Evolutionary conservation across 1,140 invertebrate genomes (phyloP), one percentile per base, ranked within the genome.

Genomic region (Coenobita brevimanus): DNA sequence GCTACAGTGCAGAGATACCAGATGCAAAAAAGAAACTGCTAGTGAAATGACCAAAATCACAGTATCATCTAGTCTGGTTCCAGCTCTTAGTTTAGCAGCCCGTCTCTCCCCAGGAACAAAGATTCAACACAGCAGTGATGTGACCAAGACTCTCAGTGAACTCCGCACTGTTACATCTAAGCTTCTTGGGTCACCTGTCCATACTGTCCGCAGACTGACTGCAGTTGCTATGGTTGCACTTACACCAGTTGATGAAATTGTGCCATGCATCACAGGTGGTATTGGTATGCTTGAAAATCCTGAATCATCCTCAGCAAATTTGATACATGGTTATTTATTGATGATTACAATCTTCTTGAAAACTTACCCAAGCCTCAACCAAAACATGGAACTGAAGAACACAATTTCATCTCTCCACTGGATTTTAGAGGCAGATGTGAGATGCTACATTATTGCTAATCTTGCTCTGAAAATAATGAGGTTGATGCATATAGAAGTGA

Each of bases 31-130:
- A 17, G 30, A 60, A 3, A 21, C 76, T 69, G 17, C 81, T 89
- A 27, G 27, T 81, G 78, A 76, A 33, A 75, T 76, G 13, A 88
- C 89, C 71, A 90, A 89, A 30, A 73, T 88, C 62, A 38, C 84
- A 54, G 54, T 76, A 13, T 76, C 83, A 50, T 89, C 89, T 33
- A 79, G 79, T 24, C 64, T 93, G 50, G 91, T 93, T 30, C 92
- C 93, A 21, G 91, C 92, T 17, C 85, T 93, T 17, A 92, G 92
- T 24, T 87, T 94, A 0, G 80, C 94, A 3, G 93, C 93, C 13
- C 92, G 92, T 82, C 91, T 93, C 78, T 92, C 92, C 21, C 90
- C 91, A 2, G 91, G 92, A 10, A 91, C 91, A 60, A 81, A 75
- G 17, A 30, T 88, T 17, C 81, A 87, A 27, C 62, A 88, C 43